Evolutionary conservation across 2,113 vertebrate genomes (phyloP), one percentile per base, ranked within the genome.

Genomic region (Misgurnus mizolepis): DNA sequence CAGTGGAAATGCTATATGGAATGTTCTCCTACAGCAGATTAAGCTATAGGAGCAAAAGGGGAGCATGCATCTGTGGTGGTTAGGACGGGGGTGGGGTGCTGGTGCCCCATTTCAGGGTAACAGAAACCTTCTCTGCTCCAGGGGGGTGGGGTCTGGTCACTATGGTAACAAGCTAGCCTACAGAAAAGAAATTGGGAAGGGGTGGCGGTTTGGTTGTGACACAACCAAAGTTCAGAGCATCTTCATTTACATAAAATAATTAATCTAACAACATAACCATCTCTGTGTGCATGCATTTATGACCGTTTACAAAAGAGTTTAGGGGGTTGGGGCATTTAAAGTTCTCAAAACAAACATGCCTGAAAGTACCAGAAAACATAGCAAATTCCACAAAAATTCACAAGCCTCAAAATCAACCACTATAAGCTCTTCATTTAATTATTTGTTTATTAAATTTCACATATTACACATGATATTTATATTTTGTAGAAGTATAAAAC

Each of bases 121-220:
- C 85, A 90, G 90, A 90, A 90, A 86, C 87, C 89, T 84, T 84
- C 89, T 89, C 85, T 91, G 86, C 88, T 89, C 89, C 55, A 70
- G 84, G 90, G 89, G 89, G 90, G 88, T 92, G 90, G 90, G 90
- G 89, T 87, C 89, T 87, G 74, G 91, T 92, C 90, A 78, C 90
- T 87, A 92, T 93, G 90, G 92, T 89, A 87, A 92, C 90, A 27
- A 70, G 83, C 87, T 91, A 89, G 87, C 87, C 90, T 89, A 91
- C 88, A 89, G 88, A 91, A 89, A 90, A 87, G 83, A 88, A 90
- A 86, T 85, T 88, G 87, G 83, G 88, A 86, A 85, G 83, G 34
- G 89, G 80, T 84, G 88, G 72, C 65, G 79, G 81, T 66, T 53
- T 58, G 68, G 77, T 81, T 88, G 88, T 90, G 89, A 91, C 76